Evolutionary conservation across 2,113 vertebrate genomes (phyloP), one percentile per base, ranked within the genome.

Genomic region (Solea senegalensis): DNA sequence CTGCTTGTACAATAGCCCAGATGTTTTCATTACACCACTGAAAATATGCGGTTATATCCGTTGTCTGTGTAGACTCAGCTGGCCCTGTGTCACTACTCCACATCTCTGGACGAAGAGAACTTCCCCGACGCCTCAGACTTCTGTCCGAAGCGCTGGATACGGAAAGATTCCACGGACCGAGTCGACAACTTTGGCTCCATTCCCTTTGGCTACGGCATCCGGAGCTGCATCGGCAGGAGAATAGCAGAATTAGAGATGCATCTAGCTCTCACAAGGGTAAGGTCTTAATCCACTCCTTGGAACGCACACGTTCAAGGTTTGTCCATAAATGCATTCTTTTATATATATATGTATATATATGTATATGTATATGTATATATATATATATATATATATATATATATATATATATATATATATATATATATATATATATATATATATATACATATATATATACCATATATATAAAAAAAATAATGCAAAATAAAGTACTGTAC

Each of bases 161-260:
- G 95, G 40, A 95, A 94, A 83, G 95, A 94, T 46, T 58, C 82
- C 66, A 86, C 91, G 26, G 94, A 95, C 86, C 92, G 95, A 13
- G 95, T 96, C 0, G 96, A 98, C 72, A 97, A 96, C 88, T 98
- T 97, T 71, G 96, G 96, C 77, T 97, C 96, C 1, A 96, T 98
- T 87, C 96, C 97, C 9, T 97, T 98, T 65, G 97, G 96, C 63
- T 95, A 97, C 0, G 96, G 97, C 40, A 95, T 96, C 80, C 92
- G 96, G 74, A 97, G 96, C 77, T 98, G 97, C 78, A 93, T 98
- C 4, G 96, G 96, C 66, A 92, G 88, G 82, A 95, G 97, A 86
- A 91, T 96, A 39, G 96, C 96, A 12, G 96, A 98, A 81, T 75
- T 98, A 70, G 96, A 98, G 93, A 95, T 97, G 83, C 93, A 97